phyloP scores from a whole-genome alignment of 2,797 vertebrate genomes.

The Spinus olivaceus region DNA sequence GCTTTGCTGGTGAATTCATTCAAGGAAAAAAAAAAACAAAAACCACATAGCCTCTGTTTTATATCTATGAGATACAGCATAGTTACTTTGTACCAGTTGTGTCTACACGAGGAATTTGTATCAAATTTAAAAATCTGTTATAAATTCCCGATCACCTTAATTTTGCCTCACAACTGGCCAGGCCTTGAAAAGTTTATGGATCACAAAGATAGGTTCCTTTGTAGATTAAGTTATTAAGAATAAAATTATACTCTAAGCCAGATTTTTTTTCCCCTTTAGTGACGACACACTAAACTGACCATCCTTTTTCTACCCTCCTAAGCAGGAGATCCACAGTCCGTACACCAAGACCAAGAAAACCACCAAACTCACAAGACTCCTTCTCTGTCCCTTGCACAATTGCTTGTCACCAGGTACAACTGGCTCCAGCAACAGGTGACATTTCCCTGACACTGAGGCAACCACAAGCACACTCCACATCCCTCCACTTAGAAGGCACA shows the following conservation, averaged over 20 bases:
- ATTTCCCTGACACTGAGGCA: background rate
- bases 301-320: background rate
- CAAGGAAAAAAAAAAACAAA: background rate
- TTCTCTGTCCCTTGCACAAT: rapidly evolving
- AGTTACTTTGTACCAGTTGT: background rate
- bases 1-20: background rate
- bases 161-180: background rate
- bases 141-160: background rate
- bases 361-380: background rate
- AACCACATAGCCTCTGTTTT: rapidly evolving
- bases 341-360: background rate
- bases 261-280: rapidly evolving
- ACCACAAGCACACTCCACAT: background rate
- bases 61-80: background rate
- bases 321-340: background rate
- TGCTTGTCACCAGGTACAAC: background rate
- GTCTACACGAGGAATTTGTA: background rate
- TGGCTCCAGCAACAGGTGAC: background rate
- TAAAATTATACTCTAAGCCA: background rate
- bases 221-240: background rate
- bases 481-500: background rate
- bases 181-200: background rate
- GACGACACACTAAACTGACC: background rate
- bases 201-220: background rate
- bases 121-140: background rate